These are phyloP conservation scores for Stictocephala bisonia DNA, from an alignment of 2,888 invertebrate genomes.

Conservation along the genomic window DNA sequence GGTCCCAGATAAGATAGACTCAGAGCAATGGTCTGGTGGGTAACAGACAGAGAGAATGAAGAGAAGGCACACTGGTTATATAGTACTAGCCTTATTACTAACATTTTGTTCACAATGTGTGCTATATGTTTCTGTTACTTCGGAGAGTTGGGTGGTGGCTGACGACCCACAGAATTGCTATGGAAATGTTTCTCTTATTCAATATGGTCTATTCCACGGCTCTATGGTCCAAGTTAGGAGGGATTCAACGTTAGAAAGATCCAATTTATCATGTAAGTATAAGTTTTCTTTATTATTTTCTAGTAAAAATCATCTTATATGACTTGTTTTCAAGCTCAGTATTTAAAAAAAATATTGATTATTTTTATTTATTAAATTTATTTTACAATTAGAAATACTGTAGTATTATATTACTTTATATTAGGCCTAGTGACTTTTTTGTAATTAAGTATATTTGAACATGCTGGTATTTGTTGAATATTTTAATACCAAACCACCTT, in stretches of 20 bases:
- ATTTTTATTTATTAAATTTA: too few relatives aligned
- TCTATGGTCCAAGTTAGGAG: background rate
- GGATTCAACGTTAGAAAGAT: background rate
- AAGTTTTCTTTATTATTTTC: too few relatives aligned
- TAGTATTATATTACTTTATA: too few relatives aligned
- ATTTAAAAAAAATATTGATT: too few relatives aligned
- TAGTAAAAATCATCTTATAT: too few relatives aligned
- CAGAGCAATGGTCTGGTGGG: background rate
- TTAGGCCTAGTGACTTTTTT: too few relatives aligned
- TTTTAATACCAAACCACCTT: too few relatives aligned
- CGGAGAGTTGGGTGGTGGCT: conserved; percentile 22
- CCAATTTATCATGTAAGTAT: conserved; percentile 3
- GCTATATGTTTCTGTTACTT: background rate
- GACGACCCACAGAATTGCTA: too few relatives aligned
- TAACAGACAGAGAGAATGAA: background rate
- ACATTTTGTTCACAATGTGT: background rate
- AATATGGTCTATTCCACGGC: conserved; percentile 22
- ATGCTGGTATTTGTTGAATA: too few relatives aligned
- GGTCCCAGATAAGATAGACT: conserved; percentile 23
- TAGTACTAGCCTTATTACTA: background rate
- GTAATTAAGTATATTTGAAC: too few relatives aligned
- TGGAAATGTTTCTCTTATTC: background rate
- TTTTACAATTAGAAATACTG: too few relatives aligned
- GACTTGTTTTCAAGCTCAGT: too few relatives aligned
- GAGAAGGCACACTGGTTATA: conserved; percentile 17